These are phyloP conservation scores for Cervus canadensis DNA, from an alignment of 2,113 vertebrate species.

Conservation along the genomic window DNA sequence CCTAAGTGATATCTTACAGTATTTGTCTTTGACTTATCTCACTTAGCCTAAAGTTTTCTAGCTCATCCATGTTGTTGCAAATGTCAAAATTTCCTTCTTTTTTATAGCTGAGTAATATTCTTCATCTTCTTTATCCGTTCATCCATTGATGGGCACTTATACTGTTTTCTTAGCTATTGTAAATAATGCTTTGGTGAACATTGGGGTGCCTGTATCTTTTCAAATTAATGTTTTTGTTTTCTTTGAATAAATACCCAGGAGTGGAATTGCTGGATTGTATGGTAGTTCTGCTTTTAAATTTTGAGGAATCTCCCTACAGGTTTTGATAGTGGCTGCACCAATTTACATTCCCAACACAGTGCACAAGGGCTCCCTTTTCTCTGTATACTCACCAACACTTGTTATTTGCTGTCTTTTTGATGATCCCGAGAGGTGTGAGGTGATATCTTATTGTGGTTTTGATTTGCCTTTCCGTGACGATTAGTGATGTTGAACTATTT, in stretches of 20 bases:
- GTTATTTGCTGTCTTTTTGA: neutral
- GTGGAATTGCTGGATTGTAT: neutral
- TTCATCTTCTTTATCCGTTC: neutral
- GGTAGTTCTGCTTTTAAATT: neutral
- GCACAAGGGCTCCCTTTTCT: neutral
- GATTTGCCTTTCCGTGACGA: neutral
- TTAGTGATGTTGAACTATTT: neutral
- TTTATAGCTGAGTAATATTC: neutral
- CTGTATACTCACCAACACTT: neutral
- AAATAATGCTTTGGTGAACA: neutral
- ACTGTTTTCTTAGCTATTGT: neutral
- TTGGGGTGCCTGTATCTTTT: neutral
- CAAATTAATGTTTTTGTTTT: neutral
- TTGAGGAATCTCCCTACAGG: neutral
- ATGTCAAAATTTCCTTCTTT: neutral
- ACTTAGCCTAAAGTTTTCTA: neutral
- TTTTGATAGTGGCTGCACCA: neutral
- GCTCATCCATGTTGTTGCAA: neutral
- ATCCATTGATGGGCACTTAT: no score
- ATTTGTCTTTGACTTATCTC: neutral
- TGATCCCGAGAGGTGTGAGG: neutral
- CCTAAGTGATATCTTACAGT: neutral
- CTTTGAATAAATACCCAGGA: neutral
- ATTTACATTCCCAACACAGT: neutral
- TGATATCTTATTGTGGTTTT: neutral